phyloP scores from a whole-genome alignment of 2,113 vertebrate species.

The Eptesicus fuscus region DNA sequence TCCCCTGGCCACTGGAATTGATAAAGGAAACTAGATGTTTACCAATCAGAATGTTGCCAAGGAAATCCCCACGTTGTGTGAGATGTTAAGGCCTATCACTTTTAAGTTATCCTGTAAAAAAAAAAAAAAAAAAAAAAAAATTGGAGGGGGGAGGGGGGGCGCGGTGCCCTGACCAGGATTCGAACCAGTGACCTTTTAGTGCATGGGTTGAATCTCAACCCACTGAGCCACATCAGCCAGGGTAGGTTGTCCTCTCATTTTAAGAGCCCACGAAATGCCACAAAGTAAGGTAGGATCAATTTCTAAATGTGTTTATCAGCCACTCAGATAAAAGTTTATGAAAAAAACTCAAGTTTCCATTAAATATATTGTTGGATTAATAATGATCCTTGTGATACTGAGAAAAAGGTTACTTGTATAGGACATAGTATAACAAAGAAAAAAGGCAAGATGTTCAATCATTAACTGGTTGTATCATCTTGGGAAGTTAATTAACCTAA shows the following conservation, averaged over 20 bases:
- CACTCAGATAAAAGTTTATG: not conserved
- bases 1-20: not conserved
- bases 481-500: not conserved
- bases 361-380: not conserved
- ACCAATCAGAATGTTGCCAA: not conserved
- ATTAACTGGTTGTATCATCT: not conserved
- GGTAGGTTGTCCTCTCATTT: not conserved
- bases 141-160: accelerated
- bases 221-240: too few relatives aligned
- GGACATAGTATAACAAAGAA: not conserved
- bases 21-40: not conserved
- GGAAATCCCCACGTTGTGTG: not conserved
- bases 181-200: too few relatives aligned
- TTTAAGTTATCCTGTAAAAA: too few relatives aligned
- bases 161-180: too few relatives aligned
- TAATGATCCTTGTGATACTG: not conserved
- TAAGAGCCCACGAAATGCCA: not conserved
- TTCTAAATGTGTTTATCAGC: not conserved
- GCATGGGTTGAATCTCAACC: too few relatives aligned
- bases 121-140: too few relatives aligned
- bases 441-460: not conserved
- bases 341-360: not conserved
- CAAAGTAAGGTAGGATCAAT: not conserved
- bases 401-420: not conserved
- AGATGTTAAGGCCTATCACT: not conserved